Base-by-base conservation (phyloP, 1,140 invertebrate genomes). In the Euglossa dilemma region DNA sequence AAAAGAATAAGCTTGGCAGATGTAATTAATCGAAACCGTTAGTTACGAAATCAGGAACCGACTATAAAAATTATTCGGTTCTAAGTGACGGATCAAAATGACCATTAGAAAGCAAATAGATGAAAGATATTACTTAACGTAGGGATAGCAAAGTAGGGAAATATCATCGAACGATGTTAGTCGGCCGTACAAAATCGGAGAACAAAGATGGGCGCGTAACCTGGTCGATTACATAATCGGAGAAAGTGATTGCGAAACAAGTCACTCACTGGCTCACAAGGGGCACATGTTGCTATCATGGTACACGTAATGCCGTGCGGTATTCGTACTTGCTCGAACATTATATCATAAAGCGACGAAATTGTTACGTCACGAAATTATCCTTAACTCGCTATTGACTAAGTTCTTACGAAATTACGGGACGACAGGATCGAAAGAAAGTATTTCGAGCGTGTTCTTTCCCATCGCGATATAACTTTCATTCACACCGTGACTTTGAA, bases 201-300 rank as follows among this genome's bases (percentile, higher is more conserved):
- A 90, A 92, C 90, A 92, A 92, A 92, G 92, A 92, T 92, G 89
- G 91, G 91, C 91, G 91, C 92, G 91, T 85, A 92, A 92, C 92
- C 91, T 83, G 87, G 59, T 23, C 28, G 73, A 70, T 93, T 93
- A 87, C 88, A 81, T 92, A 94, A 94, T 80, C 64, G 89, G 93
- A 92, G 93, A 94, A 94, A 94, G 93, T 85, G 91, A 63, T 94
- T 93, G 89, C 92, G 89, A 90, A 93, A 93, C 71, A 64, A 67
- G 57, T 66, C 45, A 73, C 47, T 36, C 61, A 36, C 85, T 71
- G 54, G 18, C n/a, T 36, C 4, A 4, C n/a, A 59, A 11, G 14
- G 14, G n/a, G 67, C 56, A 72, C 71, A 50, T 8, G 45, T 66
- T 73, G 61, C 59, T 47, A 63, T 66, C 77, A n/a, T 28, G 72